These are phyloP conservation scores for Magallana gigas DNA, from an alignment of 1,140 invertebrate species.

Conservation along the genomic window DNA sequence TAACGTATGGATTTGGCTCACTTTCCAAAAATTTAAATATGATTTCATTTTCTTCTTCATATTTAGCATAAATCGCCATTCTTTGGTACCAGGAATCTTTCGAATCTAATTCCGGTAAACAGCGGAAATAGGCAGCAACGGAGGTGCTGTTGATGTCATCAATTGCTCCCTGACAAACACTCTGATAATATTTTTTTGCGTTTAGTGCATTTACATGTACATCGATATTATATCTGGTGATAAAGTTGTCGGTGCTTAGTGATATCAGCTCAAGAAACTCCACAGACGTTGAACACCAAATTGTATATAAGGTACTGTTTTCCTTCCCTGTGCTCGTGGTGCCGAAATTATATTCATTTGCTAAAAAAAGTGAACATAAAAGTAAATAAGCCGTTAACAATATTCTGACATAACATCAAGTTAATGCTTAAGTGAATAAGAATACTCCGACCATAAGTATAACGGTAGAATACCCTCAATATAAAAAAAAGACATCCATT, in stretches of 20 bases:
- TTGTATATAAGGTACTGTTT: background rate
- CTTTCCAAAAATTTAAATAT: background rate
- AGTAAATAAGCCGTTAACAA: too few relatives aligned
- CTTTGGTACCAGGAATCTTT: background rate
- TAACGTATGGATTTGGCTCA: background rate
- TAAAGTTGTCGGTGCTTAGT: background rate
- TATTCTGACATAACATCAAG: too few relatives aligned
- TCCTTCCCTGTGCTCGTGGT: background rate
- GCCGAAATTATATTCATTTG: background rate
- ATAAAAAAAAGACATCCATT: too few relatives aligned
- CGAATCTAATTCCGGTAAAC: background rate
- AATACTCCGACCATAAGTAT: too few relatives aligned
- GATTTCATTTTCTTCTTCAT: background rate
- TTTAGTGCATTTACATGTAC: background rate
- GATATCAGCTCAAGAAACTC: background rate
- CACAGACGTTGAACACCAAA: background rate
- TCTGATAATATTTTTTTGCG: background rate
- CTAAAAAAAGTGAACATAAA: background rate
- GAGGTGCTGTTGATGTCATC: background rate
- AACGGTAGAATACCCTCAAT: too few relatives aligned
- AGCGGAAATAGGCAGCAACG: background rate
- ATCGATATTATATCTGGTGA: background rate
- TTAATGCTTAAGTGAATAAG: too few relatives aligned
- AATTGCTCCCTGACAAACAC: background rate
- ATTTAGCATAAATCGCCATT: background rate